phyloP scores from a whole-genome alignment of 1,140 invertebrate genomes.

The Drosophila leontia region DNA sequence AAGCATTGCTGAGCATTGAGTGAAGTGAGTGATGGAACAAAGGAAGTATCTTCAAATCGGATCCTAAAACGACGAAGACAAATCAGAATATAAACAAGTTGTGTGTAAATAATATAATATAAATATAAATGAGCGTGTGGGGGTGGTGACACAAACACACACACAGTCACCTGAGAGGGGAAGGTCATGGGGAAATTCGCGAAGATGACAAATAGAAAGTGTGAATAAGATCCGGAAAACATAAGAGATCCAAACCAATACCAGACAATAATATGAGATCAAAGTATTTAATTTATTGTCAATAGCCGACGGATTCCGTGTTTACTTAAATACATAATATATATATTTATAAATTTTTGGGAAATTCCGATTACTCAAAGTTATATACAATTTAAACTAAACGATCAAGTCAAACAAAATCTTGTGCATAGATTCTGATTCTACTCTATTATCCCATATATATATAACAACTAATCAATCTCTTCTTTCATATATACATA shows the following conservation, averaged over 20 bases:
- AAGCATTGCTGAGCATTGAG: conserved; percentile 24
- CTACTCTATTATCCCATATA: background rate
- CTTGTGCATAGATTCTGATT: background rate
- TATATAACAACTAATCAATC: background rate
- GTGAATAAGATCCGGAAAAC: conserved; percentile 12
- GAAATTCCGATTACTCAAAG: background rate
- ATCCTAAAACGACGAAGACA: conserved; percentile 29
- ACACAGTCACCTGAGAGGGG: background rate
- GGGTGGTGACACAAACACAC: conserved; percentile 7
- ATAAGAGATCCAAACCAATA: background rate
- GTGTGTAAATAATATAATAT: conserved; percentile 17
- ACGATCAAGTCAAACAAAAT: background rate
- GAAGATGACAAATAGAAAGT: conserved; percentile 26
- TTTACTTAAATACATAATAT: background rate
- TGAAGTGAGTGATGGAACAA: conserved; percentile 24
- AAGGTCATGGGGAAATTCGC: conserved; percentile 37
- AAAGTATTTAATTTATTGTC: background rate
- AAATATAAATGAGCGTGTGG: conserved; percentile 22
- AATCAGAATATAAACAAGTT: conserved; percentile 45
- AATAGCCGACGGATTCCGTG: background rate
- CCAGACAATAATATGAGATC: background rate
- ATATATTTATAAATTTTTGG: background rate
- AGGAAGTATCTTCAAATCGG: conserved; percentile 27
- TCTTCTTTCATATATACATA: background rate
- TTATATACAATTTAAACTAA: background rate